Conservation (phyloP, 2,113 vertebrate species). For the Pogona vitticeps region DNA sequence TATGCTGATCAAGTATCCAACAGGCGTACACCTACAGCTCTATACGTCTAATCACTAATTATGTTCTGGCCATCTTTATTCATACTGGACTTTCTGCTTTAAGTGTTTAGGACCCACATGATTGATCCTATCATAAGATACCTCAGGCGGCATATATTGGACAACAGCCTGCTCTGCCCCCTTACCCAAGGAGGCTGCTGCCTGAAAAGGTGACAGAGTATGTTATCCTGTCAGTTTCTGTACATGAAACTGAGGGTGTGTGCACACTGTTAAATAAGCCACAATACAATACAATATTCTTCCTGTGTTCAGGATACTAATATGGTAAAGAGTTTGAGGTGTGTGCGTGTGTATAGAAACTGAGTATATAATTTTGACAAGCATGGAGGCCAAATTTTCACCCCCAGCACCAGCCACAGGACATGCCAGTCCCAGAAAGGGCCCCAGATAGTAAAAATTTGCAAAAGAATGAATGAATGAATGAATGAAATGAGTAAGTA, state of each 20-base stretch:
- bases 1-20: conserved; percentile 45
- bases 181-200: background rate
- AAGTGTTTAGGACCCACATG: background rate
- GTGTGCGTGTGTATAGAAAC: too few relatives aligned
- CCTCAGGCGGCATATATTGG: background rate
- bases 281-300: too few relatives aligned
- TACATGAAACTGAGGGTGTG: background rate
- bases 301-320: too few relatives aligned
- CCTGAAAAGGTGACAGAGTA: background rate
- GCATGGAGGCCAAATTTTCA: too few relatives aligned
- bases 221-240: background rate
- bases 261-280: too few relatives aligned
- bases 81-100: background rate
- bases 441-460: too few relatives aligned
- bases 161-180: background rate
- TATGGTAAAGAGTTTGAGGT: too few relatives aligned
- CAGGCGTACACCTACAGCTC: background rate
- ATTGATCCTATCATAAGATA: background rate
- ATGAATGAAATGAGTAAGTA: too few relatives aligned
- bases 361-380: too few relatives aligned
- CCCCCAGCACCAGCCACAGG: too few relatives aligned
- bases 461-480: too few relatives aligned
- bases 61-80: background rate
- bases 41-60: conserved; percentile 36
- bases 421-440: too few relatives aligned